Evolutionary conservation across 2,797 vertebrate species (phyloP), one percentile per base, ranked within the genome.

Genomic region (Poecilia picta): DNA sequence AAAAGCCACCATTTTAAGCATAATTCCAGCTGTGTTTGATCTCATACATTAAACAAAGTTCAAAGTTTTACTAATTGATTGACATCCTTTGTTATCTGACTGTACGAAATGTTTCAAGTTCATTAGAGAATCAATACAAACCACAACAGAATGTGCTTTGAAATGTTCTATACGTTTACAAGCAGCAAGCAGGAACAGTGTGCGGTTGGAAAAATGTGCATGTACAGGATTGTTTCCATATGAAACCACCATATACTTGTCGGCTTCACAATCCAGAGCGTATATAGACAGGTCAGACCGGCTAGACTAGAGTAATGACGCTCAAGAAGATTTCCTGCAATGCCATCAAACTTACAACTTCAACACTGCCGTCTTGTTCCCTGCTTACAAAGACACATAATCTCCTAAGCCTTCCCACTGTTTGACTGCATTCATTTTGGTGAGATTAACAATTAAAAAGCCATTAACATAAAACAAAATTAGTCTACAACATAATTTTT

Each of bases 111-210:
- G 41, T 83, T 88, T 72, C 46, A 71, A 72, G 81, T 84, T 81
- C n/a, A 82, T 84, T 76, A 73, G 64, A 81, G 75, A 83, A 75
- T 78, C 81, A 77, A 89, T 89, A 83, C 82, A 74, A 83, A 59
- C 46, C 80, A 73, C 55, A 8, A 41, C 59, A 81, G 66, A 81
- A 55, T 76, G 12, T 1, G 28, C 28, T 68, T 31, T 43, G 76
- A 18, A 47, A n/a, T 73, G 66, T 25, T 28, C 53, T 39, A 49
- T 0, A 70, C n/a, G 45, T 77, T 51, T 4, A 73, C 2, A 78
- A 23, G 74, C 72, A 62, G 33, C 59, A 76, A 55, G 47, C n/a
- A 57, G 39, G 13, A 43, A 31, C 68, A 51, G 39, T 20, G 28
- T 31, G 18, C 23, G 28, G 8, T 15, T 45, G 15, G 51, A 53